These are phyloP conservation scores for Microctonus brassicae DNA, from an alignment of 2,888 invertebrate genomes.

Conservation along the genomic window DNA sequence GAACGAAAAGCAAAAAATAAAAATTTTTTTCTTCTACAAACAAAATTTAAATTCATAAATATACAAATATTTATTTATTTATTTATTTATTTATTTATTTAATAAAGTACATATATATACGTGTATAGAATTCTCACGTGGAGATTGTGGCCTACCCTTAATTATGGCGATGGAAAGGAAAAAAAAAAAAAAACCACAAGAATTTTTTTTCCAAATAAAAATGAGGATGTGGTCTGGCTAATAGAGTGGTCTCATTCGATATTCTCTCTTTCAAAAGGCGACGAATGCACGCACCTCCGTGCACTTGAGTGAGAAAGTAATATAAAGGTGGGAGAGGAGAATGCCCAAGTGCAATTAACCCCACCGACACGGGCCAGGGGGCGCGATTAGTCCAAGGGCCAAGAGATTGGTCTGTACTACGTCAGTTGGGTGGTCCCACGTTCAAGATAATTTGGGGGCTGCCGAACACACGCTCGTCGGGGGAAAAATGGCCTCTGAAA, in stretches of 20 bases:
- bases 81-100: too few species aligned
- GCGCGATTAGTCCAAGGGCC: constrained; percentile 62
- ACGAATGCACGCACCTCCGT: constrained; percentile 23
- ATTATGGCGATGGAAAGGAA: constrained; percentile 7
- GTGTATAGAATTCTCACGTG: neutral
- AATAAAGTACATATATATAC: too few species aligned
- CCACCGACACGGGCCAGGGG: constrained; percentile 56
- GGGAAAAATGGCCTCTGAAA: constrained; percentile 62
- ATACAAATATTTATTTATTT: too few species aligned
- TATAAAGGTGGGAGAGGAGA: constrained; percentile 25
- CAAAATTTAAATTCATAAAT: too few species aligned
- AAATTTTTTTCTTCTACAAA: too few species aligned
- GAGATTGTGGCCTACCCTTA: neutral
- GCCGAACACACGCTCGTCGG: constrained; percentile 51
- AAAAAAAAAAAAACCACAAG: neutral
- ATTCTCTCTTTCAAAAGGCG: constrained; percentile 30
- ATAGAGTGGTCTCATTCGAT: constrained; percentile 33
- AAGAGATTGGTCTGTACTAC: constrained; percentile 63
- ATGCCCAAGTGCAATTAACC: constrained; percentile 63
- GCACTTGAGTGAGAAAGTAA: constrained; percentile 22
- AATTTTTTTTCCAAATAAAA: neutral
- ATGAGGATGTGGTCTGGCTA: constrained; percentile 35
- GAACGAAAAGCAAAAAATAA: neutral
- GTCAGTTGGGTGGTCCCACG: constrained; percentile 63
- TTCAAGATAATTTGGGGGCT: constrained; percentile 64